A percentile compares a stretch with the other conserved stretches of the same genome.
Conservation (phyloP, 92 coral and sea anemone genomes). For the Actinostola sp. region DNA sequence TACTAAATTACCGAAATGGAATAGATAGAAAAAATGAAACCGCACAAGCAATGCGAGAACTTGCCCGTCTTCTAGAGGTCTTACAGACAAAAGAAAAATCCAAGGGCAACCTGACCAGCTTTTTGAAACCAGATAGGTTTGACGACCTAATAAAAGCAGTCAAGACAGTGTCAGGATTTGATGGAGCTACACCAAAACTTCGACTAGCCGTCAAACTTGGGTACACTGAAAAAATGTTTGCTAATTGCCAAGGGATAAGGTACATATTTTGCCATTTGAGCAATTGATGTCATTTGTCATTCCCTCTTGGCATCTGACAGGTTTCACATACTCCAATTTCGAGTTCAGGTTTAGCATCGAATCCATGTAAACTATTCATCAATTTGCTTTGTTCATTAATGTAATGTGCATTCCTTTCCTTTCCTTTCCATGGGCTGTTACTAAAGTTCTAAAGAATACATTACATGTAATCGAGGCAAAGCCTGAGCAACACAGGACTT, state of each 20-base stretch:
- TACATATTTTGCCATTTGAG: no score
- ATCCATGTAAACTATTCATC: no score
- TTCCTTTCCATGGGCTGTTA: no score
- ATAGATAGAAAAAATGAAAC: conserved; percentile 29
- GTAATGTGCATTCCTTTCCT: no score
- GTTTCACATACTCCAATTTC: no score
- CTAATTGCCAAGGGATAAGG: conserved; percentile 1
- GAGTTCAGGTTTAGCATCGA: no score
- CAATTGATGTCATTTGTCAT: no score
- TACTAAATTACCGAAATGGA: conserved; percentile 13
- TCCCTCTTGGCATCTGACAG: no score
- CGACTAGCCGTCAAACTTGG: conserved; percentile 36
- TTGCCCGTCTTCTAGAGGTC: conserved; percentile 31
- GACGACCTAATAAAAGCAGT: conserved; percentile 35
- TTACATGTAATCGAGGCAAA: no score
- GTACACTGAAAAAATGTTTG: conserved; percentile 22
- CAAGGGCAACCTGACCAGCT: conserved; percentile 2
- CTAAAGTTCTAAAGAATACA: no score
- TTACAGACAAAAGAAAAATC: not conserved
- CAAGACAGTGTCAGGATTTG: conserved; percentile 4
- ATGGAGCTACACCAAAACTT: not conserved
- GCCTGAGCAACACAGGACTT: no score
- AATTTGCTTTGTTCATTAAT: no score
- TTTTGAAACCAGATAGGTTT: conserved; percentile 41
- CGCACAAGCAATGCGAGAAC: conserved; percentile 46